Evolutionary conservation across 2,797 vertebrate species (phyloP), one percentile per base, ranked within the genome.

Genomic region (Pangasius sanitwongsei): DNA sequence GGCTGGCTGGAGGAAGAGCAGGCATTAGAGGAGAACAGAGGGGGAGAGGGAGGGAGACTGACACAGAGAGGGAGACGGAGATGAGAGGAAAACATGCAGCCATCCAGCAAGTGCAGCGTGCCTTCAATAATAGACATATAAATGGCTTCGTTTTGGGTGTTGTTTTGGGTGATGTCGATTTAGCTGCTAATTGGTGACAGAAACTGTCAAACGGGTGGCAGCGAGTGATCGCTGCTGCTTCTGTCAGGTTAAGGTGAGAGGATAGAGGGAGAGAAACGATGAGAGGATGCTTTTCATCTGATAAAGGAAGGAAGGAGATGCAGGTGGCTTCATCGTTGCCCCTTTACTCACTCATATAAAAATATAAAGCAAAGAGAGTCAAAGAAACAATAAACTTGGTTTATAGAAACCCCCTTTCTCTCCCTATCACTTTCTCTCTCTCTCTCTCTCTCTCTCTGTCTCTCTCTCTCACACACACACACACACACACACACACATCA

Each of bases 151-250:
- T 95, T 95, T 94, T 96, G 86, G 86, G 77, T 97, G 96, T 96
- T 98, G 97, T 98, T 98, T 97, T 96, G 95, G 89, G 97, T 97
- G 97, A 97, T 96, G 97, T 98, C 97, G 98, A 99, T 99, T 99
- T 98, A 98, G 97, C 97, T 98, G 98, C 98, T 99, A 99, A 99
- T 99, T 99, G 98, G 98, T 98, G 98, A 99, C 98, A 99, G 98
- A 98, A 99, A 97, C 98, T 99, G 98, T 99, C 98, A 99, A 97
- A 97, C 93, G 98, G 97, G 96, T 97, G 97, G 97, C 98, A 98
- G 97, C 96, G 97, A 97, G 97, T 96, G 97, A 97, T 97, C 95
- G 96, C 93, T 90, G 96, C 96, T 96, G 96, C 97, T 97, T 97
- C 97, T 97, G 97, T 97, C 96, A 96, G 96, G 97, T 96, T 96